Evolutionary conservation across 2,888 invertebrate species (phyloP).

Genomic region (Tanaodytes sp.): DNA sequence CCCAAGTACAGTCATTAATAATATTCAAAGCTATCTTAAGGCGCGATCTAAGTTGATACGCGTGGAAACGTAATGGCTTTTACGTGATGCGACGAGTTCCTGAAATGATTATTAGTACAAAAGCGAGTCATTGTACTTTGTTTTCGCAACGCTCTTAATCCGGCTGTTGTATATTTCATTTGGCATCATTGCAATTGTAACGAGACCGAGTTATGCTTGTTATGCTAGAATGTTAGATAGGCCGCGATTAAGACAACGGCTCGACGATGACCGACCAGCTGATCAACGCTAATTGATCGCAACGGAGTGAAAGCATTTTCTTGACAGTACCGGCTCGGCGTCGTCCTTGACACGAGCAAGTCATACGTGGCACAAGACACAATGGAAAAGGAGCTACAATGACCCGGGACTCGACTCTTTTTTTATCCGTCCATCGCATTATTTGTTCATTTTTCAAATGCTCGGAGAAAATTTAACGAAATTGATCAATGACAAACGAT

Average conservation of each 20-base stretch:
- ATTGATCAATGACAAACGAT: too few species aligned
- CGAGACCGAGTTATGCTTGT: slow-evolving; percentile 21
- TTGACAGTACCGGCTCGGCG: slow-evolving; percentile 44
- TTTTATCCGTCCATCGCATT: too few species aligned
- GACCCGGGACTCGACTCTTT: too few species aligned
- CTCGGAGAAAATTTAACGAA: too few species aligned
- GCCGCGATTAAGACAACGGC: slow-evolving; percentile 17
- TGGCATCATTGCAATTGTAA: slow-evolving; percentile 26
- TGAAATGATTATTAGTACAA: too few species aligned
- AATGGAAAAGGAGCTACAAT: background rate
- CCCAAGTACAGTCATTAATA: too few species aligned
- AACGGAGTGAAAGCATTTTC: slow-evolving; percentile 48
- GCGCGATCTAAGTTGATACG: too few species aligned
- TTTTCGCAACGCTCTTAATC: slow-evolving; percentile 26
- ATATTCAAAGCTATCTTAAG: too few species aligned
- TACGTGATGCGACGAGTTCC: too few species aligned
- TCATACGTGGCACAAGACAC: slow-evolving; percentile 27
- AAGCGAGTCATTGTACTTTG: slow-evolving; percentile 19
- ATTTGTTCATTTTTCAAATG: too few species aligned
- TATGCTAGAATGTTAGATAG: slow-evolving; percentile 36
- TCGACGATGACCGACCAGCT: slow-evolving; percentile 37
- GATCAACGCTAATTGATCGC: slow-evolving; percentile 47
- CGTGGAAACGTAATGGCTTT: too few species aligned
- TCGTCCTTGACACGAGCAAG: slow-evolving; percentile 54
- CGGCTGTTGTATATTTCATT: slow-evolving; percentile 12